Evolutionary conservation across 1,140 invertebrate species (phyloP).

Genomic region (Drosophila eugracilis): DNA sequence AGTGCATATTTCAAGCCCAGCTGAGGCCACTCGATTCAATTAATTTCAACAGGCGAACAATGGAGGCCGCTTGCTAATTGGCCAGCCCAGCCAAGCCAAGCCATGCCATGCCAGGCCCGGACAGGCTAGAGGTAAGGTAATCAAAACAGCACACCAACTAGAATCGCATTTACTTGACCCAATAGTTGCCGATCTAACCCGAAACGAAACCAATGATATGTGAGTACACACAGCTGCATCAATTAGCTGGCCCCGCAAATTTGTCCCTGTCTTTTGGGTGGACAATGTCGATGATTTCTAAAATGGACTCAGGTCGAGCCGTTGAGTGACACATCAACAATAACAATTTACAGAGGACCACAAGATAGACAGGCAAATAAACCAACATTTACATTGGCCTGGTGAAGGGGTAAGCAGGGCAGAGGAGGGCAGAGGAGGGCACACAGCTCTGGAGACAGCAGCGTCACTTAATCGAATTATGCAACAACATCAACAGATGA

Average conservation of each 20-base stretch:
- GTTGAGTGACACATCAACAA: conserved; percentile 40
- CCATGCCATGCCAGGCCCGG: no score
- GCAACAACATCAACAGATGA: conserved; percentile 54
- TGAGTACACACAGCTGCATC: conserved; percentile 52
- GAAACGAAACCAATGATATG: not conserved
- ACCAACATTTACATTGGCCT: conserved; percentile 66
- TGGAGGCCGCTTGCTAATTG: conserved; percentile 70
- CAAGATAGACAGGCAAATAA: conserved; percentile 51
- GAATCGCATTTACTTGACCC: conserved; percentile 47
- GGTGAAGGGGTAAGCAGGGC: not conserved
- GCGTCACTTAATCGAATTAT: conserved; percentile 77
- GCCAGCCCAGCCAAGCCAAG: no score
- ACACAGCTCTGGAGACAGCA: conserved; percentile 9
- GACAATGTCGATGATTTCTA: conserved; percentile 5
- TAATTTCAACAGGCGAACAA: conserved; percentile 75
- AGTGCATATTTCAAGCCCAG: conserved; percentile 58
- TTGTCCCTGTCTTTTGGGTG: conserved; percentile 63
- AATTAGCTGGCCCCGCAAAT: conserved; percentile 74
- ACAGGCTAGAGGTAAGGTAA: conserved; percentile 70
- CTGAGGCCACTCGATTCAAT: conserved; percentile 78
- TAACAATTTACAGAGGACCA: conserved; percentile 53
- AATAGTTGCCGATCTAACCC: not conserved
- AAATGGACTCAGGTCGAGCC: not conserved
- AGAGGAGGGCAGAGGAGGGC: not conserved
- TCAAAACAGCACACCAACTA: conserved; percentile 66